Evolutionary conservation across 1,140 invertebrate genomes (phyloP), one percentile per base, ranked within the genome.

Genomic region (Andrena cerasifolii): DNA sequence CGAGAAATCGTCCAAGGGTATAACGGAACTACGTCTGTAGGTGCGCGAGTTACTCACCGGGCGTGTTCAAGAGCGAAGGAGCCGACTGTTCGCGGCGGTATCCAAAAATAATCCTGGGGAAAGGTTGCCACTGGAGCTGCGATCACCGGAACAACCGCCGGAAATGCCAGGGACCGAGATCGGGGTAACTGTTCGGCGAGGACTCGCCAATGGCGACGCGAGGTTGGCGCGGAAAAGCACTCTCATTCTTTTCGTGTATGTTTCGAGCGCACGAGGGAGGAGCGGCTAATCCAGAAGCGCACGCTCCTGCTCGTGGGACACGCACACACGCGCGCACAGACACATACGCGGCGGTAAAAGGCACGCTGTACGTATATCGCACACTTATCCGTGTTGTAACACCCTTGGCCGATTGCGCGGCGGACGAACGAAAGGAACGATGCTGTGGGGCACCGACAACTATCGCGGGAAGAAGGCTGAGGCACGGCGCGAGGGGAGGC

Each of bases 251-350:
- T 79, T 71, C 43, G 26, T 49, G 51, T 65, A 51, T 56, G 45
- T 74, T 49, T 49, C 53, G 58, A 49, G 54, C 43, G 53, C 63
- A 18, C 43, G 51, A 45, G 86, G 79, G 79, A 61, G 76, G 84
- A 87, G 89, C 87, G 87, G 89, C 89, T 90, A 90, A 90, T 90
- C 89, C 89, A 87, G 86, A 83, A 87, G 82, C 84, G 89, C 88
- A 85, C 87, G 83, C 89, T 86, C 87, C 85, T 76, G 59, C 87
- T 84, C 73, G 62, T 75, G 47, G 26, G 6, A 28, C 16, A 43
- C 26, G 62, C 40, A 10, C 36, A 47, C 58, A 70, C 40, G 16
- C 12, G 12, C 3, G 8, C 12, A 10, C 1, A 16, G 26, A 16
- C 26, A 16, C 51, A 56, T 49, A 12, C 8, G 31, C 10, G 14